phyloP scores from a whole-genome alignment of 2,888 invertebrate genomes.

The Gasteruption jaculator region DNA sequence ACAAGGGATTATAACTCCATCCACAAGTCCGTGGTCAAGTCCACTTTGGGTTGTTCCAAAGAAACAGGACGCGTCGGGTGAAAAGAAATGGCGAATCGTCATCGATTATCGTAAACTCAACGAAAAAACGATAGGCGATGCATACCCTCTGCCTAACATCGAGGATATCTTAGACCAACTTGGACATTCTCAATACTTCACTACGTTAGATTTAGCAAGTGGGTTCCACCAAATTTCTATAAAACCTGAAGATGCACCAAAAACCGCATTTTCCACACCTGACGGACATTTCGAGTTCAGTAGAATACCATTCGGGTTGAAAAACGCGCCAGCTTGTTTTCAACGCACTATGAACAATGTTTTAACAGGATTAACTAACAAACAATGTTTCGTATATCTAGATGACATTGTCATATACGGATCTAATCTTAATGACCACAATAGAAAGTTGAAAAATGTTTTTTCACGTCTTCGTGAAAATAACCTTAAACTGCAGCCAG shows the following conservation, averaged over 20 bases:
- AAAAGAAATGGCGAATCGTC: conserved; percentile 15
- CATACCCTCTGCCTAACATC: conserved; percentile 25
- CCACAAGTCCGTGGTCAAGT: no score
- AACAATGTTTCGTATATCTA: no score
- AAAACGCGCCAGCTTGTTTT: conserved; percentile 22
- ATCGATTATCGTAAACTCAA: no score
- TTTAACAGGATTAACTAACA: no score
- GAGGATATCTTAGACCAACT: conserved; percentile 25
- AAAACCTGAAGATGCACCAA: conserved; percentile 21
- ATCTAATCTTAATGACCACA: no score
- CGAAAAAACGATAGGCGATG: no score
- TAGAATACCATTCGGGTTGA: conserved; percentile 30
- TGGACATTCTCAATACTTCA: conserved; percentile 24
- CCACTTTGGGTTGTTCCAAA: conserved; percentile 18
- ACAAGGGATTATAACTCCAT: no score
- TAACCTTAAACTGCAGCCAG: no score
- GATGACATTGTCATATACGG: no score
- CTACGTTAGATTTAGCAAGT: conserved; percentile 22
- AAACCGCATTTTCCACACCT: conserved; percentile 28
- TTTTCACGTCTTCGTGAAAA: no score
- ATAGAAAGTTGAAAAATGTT: no score
- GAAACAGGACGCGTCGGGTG: conserved; percentile 14
- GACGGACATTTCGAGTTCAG: conserved; percentile 32
- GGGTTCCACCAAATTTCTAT: conserved; percentile 14
- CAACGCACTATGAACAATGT: conserved; percentile 21